Base-by-base conservation (phyloP, 2,113 vertebrate genomes). In the Engystomops pustulosus region DNA sequence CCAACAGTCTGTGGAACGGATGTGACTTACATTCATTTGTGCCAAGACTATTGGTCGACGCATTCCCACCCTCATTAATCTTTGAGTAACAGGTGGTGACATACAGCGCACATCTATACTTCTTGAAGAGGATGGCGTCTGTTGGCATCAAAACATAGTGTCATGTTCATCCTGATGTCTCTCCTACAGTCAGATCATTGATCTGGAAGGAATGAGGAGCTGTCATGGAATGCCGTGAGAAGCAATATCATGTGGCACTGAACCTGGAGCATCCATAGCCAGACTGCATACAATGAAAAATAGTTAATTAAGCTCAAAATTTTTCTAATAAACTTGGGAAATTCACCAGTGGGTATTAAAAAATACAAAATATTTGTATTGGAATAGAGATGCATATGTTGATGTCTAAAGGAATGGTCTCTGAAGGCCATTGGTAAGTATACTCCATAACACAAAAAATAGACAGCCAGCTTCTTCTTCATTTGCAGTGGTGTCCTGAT, bases 61-160 rank as follows among this genome's bases (percentile, higher is more conserved):
- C 58, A 27, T 62, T 70, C 65, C 79, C 65, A 69, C 79, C 65
- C 65, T 81, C 44, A 20, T 81, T 12, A 36, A 81, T 81, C 79
- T 70, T 81, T 23, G 65, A 32, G 65, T 53, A 81, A 81, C 79
- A 81, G 79, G 79, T 81, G 79, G 62, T 70, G 79, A 81, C 79
- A 69, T 67, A 34, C 45, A 38, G 79, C 30, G 70, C 69, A 34
- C 45, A 51, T 81, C 79, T 30, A 81, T 38, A 70, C 79, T 53
- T 6, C 79, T 53, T 81, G 30, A 81, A 70, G 47, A 53, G 79
- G 20, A 62, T 60, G 65, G 79, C n/a, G 32, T 70, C 62, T 30
- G 27, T 70, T 81, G 65, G 79, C 65, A 69, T 81, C 45, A 55
- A 23, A 53, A 23, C 62, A 38, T 7, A 69, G 79, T 81, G 79